A percentile compares a stretch with the other conserved stretches of the same genome.
Conservation (phyloP, 2,888 invertebrate genomes). For the Acronicta leporina region DNA sequence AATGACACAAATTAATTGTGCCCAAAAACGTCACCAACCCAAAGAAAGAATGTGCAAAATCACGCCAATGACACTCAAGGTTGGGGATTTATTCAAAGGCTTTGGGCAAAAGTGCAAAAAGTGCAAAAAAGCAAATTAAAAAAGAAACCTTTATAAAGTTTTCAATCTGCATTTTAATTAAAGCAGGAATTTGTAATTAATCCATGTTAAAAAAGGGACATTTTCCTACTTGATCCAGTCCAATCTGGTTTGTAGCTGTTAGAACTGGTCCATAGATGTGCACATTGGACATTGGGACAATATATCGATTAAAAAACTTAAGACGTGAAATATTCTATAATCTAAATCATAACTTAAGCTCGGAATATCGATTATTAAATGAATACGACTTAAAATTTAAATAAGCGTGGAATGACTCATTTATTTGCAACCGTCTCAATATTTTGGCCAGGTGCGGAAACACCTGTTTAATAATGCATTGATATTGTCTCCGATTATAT, state of each 20-base stretch:
- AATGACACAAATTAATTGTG: slow-evolving; percentile 21
- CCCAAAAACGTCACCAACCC: slow-evolving; percentile 34
- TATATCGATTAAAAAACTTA: neutral
- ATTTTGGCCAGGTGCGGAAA: slow-evolving; percentile 27
- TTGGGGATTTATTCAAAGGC: slow-evolving; percentile 38
- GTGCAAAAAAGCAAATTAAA: slow-evolving; percentile 58
- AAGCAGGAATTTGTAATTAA: slow-evolving; percentile 64
- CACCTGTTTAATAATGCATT: slow-evolving; percentile 25
- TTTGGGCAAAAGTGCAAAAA: slow-evolving; percentile 60
- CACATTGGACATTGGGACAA: neutral
- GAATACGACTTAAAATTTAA: no score
- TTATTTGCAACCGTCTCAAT: slow-evolving; percentile 18
- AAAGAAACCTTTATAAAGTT: slow-evolving; percentile 53
- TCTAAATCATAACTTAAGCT: no score
- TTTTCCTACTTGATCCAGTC: slow-evolving; percentile 54
- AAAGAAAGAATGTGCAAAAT: slow-evolving; percentile 52
- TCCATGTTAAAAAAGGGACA: slow-evolving; percentile 56
- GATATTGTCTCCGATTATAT: slow-evolving; percentile 3
- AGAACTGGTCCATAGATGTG: slow-evolving; percentile 3
- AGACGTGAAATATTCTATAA: neutral
- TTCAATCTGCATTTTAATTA: slow-evolving; percentile 59
- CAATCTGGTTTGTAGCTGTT: slow-evolving; percentile 44
- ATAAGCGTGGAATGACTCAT: slow-evolving; percentile 3
- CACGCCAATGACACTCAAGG: slow-evolving; percentile 48
- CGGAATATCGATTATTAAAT: neutral